A percentile compares a stretch with the other conserved stretches of the same genome.
Conservation (phyloP, 2,888 invertebrate species). For the Clusia tigrina region DNA sequence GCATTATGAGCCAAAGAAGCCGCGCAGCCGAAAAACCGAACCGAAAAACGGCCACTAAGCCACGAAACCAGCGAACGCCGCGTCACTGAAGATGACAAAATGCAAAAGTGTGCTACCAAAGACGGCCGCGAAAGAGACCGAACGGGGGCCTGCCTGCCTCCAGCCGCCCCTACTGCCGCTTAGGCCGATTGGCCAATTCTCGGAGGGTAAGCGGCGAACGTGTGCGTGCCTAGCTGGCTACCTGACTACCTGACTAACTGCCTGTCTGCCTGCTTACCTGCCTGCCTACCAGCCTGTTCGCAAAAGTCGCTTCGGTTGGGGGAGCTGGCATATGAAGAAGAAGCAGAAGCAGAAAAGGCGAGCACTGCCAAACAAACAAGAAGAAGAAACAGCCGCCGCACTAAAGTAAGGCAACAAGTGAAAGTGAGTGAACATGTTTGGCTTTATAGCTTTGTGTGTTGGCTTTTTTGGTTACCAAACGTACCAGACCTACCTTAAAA, state of each 20-base stretch:
- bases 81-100: slow-evolving; percentile 21
- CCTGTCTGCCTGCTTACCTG: too few species aligned
- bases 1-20: not conserved
- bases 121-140: not conserved
- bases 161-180: slow-evolving; percentile 1
- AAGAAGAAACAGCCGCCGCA: slow-evolving; percentile 33
- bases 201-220: too few species aligned
- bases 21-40: not conserved
- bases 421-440: slow-evolving; percentile 49
- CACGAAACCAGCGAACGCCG: too few species aligned
- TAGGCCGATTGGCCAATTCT: slow-evolving; percentile 20
- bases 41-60: not conserved
- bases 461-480: slow-evolving; percentile 23
- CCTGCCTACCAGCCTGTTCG: too few species aligned
- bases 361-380: too few species aligned
- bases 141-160: not conserved
- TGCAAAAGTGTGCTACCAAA: slow-evolving; percentile 13
- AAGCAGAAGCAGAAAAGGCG: too few species aligned
- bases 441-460: slow-evolving; percentile 27
- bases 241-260: too few species aligned
- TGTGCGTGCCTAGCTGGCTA: too few species aligned
- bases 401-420: slow-evolving; percentile 41
- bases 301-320: too few species aligned
- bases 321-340: too few species aligned
- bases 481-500: slow-evolving; percentile 37